Conservation (phyloP, 2,113 vertebrate genomes). For the Lophochroa leadbeateri region DNA sequence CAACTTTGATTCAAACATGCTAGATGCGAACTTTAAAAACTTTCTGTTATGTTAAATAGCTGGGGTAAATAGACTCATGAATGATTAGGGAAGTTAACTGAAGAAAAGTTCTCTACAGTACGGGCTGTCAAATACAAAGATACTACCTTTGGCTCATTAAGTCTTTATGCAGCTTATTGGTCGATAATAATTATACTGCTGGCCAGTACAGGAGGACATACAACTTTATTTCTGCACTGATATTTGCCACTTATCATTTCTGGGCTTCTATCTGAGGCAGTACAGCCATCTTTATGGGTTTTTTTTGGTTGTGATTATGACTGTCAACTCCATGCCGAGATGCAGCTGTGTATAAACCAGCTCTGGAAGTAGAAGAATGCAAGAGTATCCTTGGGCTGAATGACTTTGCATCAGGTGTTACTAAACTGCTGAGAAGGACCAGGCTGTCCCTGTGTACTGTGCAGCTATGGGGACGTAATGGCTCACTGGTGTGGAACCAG, state of each 20-base stretch:
- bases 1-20: neutral
- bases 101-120: neutral
- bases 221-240: neutral
- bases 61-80: neutral
- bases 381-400: neutral
- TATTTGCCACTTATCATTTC: neutral
- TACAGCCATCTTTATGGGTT: accelerated
- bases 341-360: neutral
- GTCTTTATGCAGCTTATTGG: neutral
- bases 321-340: neutral
- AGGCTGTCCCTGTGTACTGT: neutral
- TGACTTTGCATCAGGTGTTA: neutral
- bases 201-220: neutral
- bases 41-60: neutral
- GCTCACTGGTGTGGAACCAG: neutral
- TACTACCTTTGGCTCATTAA: neutral
- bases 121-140: neutral
- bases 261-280: neutral
- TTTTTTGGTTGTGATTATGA: neutral
- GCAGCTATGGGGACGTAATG: neutral
- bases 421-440: neutral
- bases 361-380: neutral
- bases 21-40: neutral
- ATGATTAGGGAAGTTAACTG: neutral
- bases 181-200: neutral